A percentile compares a stretch with the other conserved stretches of the same genome.
Conservation (phyloP, 2,888 invertebrate genomes). For the Allolobophora icterica region DNA sequence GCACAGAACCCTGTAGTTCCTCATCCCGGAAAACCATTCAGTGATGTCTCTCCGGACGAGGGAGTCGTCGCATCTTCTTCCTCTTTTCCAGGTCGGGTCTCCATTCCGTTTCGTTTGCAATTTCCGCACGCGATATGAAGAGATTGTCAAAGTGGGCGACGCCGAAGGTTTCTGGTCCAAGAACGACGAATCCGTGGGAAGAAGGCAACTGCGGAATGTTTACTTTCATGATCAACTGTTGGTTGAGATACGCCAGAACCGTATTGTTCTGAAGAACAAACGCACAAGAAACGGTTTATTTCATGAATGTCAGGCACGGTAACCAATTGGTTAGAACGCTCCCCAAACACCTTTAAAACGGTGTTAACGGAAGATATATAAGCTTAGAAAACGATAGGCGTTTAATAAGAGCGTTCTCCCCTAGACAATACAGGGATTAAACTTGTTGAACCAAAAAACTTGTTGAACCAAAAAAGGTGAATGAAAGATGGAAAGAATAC, state of each 20-base stretch:
- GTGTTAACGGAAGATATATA: too few relatives aligned
- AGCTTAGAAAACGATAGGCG: too few relatives aligned
- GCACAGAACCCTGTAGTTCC: too few relatives aligned
- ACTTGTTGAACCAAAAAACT: too few relatives aligned
- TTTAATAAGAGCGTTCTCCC: too few relatives aligned
- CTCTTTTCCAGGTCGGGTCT: not conserved
- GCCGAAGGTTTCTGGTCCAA: slow-evolving; percentile 61
- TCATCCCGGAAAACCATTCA: not conserved
- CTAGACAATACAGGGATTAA: too few relatives aligned
- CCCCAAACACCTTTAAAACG: not conserved
- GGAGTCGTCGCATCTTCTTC: not conserved
- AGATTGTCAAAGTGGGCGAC: slow-evolving; percentile 63
- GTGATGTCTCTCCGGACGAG: not conserved
- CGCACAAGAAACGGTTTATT: not conserved
- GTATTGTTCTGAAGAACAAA: slow-evolving; percentile 26
- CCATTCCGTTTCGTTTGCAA: not conserved
- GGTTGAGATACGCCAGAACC: slow-evolving; percentile 22
- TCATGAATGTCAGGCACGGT: not conserved
- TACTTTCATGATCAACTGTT: slow-evolving; percentile 25
- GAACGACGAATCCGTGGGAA: slow-evolving; percentile 58
- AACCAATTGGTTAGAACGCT: too few relatives aligned
- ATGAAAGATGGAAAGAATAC: too few relatives aligned
- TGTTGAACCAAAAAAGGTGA: too few relatives aligned
- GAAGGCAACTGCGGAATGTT: not conserved
- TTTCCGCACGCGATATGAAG: slow-evolving; percentile 19